Percentiles rank a stretch among this genome's conserved stretches.
phyloP scores from a whole-genome alignment of 1,140 invertebrate genomes.

The Philotrypesis tridentata region DNA sequence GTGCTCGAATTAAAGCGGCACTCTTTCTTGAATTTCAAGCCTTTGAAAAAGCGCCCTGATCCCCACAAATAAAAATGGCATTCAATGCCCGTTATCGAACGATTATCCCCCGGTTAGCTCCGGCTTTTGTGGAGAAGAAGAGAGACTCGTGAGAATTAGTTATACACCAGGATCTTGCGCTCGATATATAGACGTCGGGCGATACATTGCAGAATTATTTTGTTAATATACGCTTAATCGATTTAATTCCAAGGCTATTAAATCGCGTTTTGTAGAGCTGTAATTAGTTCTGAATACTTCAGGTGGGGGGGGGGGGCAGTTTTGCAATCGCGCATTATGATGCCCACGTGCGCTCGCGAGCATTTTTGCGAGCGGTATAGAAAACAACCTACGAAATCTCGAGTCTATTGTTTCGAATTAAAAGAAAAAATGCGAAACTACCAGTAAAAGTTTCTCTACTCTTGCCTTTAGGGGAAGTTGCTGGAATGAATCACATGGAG shows the following conservation, averaged over 20 bases:
- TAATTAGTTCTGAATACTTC: constrained; percentile 37
- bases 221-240: not conserved
- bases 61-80: not conserved
- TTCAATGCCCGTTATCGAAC: constrained; percentile 3
- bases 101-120: not conserved
- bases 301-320: too few species aligned
- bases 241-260: constrained; percentile 17
- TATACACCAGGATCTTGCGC: too few species aligned
- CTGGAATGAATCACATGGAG: not conserved
- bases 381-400: constrained; percentile 11
- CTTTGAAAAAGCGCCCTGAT: constrained; percentile 9
- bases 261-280: not conserved
- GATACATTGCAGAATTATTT: too few species aligned
- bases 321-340: constrained; percentile 22
- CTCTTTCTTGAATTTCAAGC: constrained; percentile 12
- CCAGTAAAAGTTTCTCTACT: not conserved
- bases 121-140: not conserved
- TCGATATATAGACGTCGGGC: too few species aligned
- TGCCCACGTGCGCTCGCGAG: constrained; percentile 11
- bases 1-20: constrained; percentile 28
- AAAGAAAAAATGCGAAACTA: not conserved
- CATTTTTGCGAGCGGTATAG: constrained; percentile 6
- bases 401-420: not conserved
- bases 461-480: not conserved
- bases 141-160: too few species aligned